Percentiles rank a stretch among this genome's conserved stretches.
These are phyloP conservation scores for Neotoxoptera formosana DNA, from an alignment of 1,140 invertebrate genomes.

Conservation along the genomic window DNA sequence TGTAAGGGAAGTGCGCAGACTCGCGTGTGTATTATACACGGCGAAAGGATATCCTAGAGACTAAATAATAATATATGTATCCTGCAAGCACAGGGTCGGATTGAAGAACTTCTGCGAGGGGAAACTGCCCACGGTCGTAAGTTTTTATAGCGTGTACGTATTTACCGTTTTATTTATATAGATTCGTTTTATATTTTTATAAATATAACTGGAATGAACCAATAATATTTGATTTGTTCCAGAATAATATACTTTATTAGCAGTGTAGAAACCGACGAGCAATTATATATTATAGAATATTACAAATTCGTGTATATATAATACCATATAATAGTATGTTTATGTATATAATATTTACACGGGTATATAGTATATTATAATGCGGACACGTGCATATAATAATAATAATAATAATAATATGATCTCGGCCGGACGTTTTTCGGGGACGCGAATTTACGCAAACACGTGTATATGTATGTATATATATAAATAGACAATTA, in stretches of 20 bases:
- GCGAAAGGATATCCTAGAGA: not conserved
- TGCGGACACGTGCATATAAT: not conserved
- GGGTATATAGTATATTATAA: not conserved
- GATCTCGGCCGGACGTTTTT: not conserved
- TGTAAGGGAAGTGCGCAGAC: slow-evolving; percentile 13
- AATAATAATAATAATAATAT: not conserved
- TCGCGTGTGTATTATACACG: not conserved
- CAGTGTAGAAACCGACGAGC: too few species aligned
- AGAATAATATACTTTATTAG: too few species aligned
- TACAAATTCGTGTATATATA: too few species aligned
- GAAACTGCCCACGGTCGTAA: not conserved
- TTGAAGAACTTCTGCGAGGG: not conserved
- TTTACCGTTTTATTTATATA: not conserved
- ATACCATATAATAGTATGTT: too few species aligned
- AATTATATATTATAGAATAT: too few species aligned
- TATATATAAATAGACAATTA: not conserved
- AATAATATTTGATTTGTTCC: not conserved
- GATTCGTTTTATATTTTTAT: not conserved
- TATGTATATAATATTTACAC: not conserved
- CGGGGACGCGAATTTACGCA: not conserved
- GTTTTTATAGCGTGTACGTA: not conserved
- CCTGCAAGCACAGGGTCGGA: not conserved
- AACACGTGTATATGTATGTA: not conserved
- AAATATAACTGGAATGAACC: not conserved
- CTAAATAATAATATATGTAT: not conserved